phyloP scores from a whole-genome alignment of 2,797 vertebrate species.

The Borostomias antarcticus region DNA sequence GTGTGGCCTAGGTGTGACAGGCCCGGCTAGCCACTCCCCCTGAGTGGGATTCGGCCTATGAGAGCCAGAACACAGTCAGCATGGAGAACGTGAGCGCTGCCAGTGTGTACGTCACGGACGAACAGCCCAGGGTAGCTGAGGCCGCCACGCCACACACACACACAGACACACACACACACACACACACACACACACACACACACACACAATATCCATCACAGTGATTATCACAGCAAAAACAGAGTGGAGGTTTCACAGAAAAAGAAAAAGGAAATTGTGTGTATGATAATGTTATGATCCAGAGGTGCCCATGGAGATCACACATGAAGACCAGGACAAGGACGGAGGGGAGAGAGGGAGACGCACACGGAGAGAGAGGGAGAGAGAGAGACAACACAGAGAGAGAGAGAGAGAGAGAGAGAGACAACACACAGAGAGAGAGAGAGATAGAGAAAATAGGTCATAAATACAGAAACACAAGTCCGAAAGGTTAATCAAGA shows the following conservation, averaged over 20 bases:
- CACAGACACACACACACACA: too few relatives aligned
- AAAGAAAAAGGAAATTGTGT: slow-evolving; percentile 43
- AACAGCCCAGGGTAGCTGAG: slow-evolving; percentile 91
- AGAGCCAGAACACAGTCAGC: slow-evolving; percentile 89
- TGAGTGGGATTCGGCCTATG: slow-evolving; percentile 80
- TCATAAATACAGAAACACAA: slow-evolving; percentile 94
- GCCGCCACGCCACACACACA: slow-evolving; percentile 37
- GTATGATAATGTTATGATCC: slow-evolving; percentile 85
- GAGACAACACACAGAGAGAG: slow-evolving; percentile 59
- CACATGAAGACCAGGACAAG: slow-evolving; percentile 77
- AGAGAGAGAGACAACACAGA: slow-evolving; percentile 57
- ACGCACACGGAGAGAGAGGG: slow-evolving; percentile 12
- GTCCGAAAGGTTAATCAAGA: slow-evolving; percentile 82
- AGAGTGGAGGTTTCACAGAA: slow-evolving; percentile 55
- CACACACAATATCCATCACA: slow-evolving; percentile 18
- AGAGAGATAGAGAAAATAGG: slow-evolving; percentile 78
- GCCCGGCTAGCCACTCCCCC: slow-evolving; percentile 68
- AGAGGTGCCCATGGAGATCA: slow-evolving; percentile 86
- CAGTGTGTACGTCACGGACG: slow-evolving; percentile 83
- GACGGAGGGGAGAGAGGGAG: slow-evolving; percentile 38
- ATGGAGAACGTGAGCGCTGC: slow-evolving; percentile 87
- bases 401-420: slow-evolving; percentile 57
- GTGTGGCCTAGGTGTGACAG: slow-evolving; percentile 67
- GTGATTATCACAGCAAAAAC: slow-evolving; percentile 37
- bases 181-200: slow-evolving; percentile 19